Conservation (phyloP, 2,113 vertebrate genomes). For the Anolis carolinensis region DNA sequence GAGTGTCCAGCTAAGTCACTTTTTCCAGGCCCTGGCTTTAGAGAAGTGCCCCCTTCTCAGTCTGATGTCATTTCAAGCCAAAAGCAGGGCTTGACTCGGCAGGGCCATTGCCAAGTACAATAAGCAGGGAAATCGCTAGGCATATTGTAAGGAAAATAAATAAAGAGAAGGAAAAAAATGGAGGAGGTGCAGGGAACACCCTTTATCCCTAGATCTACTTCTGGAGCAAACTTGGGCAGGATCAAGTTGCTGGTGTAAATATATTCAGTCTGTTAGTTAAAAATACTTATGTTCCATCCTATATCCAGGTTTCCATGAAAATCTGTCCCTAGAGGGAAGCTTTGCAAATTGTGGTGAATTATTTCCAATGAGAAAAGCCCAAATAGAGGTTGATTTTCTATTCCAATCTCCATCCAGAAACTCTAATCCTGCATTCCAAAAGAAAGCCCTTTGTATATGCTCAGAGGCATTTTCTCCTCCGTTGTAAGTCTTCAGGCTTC, state of each 20-base stretch:
- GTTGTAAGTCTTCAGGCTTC: not conserved
- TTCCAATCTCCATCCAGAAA: not conserved
- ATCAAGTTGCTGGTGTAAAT: no score
- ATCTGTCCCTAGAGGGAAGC: not conserved
- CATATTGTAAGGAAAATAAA: not conserved
- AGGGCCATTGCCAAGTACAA: not conserved
- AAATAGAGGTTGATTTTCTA: not conserved
- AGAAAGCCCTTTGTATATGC: not conserved
- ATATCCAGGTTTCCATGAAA: no score
- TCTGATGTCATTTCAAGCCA: not conserved
- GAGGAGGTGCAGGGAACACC: not conserved
- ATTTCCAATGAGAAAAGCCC: not conserved
- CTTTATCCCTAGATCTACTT: no score
- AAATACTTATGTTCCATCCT: no score
- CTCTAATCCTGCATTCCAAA: not conserved
- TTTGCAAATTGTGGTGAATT: not conserved
- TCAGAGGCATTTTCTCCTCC: not conserved
- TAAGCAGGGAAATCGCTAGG: not conserved
- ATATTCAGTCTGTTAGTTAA: no score
- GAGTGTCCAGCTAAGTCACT: no score
- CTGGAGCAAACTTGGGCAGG: no score
- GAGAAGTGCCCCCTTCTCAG: no score
- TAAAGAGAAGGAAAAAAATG: not conserved
- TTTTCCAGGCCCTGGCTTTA: no score
- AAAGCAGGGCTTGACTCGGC: not conserved